Evolutionary conservation across 2,113 vertebrate species (phyloP).

Genomic region (Mionectes macconnelli): DNA sequence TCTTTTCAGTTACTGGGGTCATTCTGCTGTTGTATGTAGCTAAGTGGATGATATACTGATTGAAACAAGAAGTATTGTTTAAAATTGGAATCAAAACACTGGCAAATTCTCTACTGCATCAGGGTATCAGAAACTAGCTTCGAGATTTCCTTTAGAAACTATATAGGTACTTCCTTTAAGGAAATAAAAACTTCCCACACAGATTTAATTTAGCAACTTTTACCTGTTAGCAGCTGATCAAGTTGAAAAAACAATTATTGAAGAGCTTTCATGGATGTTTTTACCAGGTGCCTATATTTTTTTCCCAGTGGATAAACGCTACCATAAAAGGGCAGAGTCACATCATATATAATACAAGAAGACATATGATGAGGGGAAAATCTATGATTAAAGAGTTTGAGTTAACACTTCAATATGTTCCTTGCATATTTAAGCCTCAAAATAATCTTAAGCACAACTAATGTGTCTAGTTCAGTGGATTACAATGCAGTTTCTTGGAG

Average conservation of each 20-base stretch:
- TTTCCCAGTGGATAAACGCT: neutral
- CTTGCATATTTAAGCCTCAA: neutral
- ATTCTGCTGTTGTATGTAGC: neutral
- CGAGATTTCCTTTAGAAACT: neutral
- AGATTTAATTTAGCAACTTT: neutral
- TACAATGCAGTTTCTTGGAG: neutral
- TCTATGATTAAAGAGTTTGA: neutral
- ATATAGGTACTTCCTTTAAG: neutral
- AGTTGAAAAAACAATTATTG: neutral
- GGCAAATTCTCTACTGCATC: neutral
- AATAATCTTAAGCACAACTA: neutral
- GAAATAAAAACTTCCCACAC: neutral
- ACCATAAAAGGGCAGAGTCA: neutral
- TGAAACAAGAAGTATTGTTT: neutral
- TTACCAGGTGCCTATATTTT: neutral
- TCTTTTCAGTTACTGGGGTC: neutral
- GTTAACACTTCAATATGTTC: neutral
- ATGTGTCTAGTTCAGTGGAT: neutral
- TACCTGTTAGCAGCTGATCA: neutral
- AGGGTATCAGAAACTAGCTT: neutral
- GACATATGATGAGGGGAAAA: neutral
- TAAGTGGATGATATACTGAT: neutral
- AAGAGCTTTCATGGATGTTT: neutral
- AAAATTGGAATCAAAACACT: neutral
- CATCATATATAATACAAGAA: neutral